Percentiles rank a stretch among this genome's conserved stretches.
phyloP scores from a whole-genome alignment of 1,140 invertebrate genomes.

The Babylonia areolata region DNA sequence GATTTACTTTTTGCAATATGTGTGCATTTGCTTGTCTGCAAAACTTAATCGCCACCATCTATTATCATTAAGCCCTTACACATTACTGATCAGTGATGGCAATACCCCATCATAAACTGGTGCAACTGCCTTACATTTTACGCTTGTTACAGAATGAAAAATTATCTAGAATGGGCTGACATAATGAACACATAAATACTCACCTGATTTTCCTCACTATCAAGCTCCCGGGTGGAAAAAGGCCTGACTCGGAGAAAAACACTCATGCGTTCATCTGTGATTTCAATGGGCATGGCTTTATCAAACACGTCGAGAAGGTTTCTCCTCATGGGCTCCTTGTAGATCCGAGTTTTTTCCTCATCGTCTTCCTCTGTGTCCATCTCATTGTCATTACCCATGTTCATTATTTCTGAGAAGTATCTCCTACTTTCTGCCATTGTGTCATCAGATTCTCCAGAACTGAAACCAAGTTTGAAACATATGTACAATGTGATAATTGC shows the following conservation, averaged over 20 bases:
- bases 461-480: too few relatives aligned
- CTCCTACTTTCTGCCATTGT: constrained; percentile 26
- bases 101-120: too few relatives aligned
- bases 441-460: too few relatives aligned
- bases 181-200: background rate
- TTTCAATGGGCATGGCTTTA: constrained; percentile 29
- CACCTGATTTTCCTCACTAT: constrained; percentile 67
- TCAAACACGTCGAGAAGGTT: constrained; percentile 45
- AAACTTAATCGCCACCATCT: too few relatives aligned
- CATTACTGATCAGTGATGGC: too few relatives aligned
- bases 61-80: too few relatives aligned
- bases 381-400: constrained; percentile 28
- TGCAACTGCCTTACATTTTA: too few relatives aligned
- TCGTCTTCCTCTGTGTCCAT: constrained; percentile 22
- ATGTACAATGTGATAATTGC: too few relatives aligned
- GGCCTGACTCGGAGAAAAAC: constrained; percentile 71
- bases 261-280: constrained; percentile 66
- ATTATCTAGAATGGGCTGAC: too few relatives aligned
- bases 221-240: constrained; percentile 62
- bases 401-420: constrained; percentile 37
- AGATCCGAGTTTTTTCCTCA: constrained; percentile 21
- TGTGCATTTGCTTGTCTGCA: too few relatives aligned
- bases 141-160: too few relatives aligned
- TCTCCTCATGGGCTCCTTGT: constrained; percentile 34
- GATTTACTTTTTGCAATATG: too few relatives aligned